Conservation (phyloP, 2,888 invertebrate species). For the Lithophane leautieri region DNA sequence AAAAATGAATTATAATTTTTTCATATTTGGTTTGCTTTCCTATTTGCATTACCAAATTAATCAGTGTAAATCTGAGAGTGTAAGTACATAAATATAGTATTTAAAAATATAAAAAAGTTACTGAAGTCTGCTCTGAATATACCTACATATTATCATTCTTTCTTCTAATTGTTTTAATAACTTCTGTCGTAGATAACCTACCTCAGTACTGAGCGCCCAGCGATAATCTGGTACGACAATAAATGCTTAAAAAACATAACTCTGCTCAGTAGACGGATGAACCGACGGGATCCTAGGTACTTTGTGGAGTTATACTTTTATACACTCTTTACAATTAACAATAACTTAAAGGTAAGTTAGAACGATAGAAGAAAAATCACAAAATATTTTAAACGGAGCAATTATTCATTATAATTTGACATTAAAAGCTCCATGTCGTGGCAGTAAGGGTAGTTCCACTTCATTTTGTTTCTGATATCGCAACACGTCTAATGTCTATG, state of each 20-base stretch:
- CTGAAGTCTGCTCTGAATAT: too few relatives aligned
- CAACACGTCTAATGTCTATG: too few relatives aligned
- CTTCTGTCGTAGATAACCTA: constrained; percentile 33
- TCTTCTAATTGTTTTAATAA: too few relatives aligned
- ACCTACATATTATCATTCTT: too few relatives aligned
- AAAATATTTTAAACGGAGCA: not conserved
- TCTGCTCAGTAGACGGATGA: constrained; percentile 24
- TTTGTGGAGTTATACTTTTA: constrained; percentile 17
- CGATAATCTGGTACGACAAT: not conserved
- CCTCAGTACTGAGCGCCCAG: constrained; percentile 45
- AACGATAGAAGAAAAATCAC: not conserved
- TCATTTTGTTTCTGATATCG: too few relatives aligned
- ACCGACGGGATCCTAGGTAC: constrained; percentile 37
- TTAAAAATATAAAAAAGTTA: too few relatives aligned
- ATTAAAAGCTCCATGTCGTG: not conserved
- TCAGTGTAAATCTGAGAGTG: not conserved
- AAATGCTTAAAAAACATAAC: constrained; percentile 15
- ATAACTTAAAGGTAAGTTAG: constrained; percentile 16
- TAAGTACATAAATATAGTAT: not conserved
- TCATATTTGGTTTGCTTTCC: not conserved
- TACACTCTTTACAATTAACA: not conserved
- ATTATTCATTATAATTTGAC: not conserved
- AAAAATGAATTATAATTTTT: not conserved
- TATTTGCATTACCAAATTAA: not conserved
- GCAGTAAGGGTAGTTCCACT: not conserved